These are phyloP conservation scores for Macrotus californicus DNA, from an alignment of 2,113 vertebrate species.

Conservation along the genomic window DNA sequence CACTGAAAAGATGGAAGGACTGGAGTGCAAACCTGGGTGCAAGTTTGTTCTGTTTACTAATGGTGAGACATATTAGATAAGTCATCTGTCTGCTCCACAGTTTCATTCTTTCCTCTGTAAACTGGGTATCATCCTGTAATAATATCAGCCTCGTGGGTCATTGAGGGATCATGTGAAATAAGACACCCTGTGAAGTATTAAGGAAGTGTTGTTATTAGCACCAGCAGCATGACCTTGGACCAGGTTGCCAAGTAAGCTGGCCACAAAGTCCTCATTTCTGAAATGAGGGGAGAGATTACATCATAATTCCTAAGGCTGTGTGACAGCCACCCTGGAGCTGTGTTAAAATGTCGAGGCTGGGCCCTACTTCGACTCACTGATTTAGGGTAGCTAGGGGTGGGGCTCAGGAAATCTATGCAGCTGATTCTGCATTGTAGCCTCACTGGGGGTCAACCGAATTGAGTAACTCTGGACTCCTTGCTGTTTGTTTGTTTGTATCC, in stretches of 20 bases:
- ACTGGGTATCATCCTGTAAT: neutral
- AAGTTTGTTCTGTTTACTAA: neutral
- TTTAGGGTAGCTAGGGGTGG: neutral
- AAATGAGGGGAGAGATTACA: neutral
- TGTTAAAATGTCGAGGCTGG: neutral
- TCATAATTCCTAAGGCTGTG: neutral
- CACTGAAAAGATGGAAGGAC: neutral
- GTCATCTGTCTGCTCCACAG: neutral
- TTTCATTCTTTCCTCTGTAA: neutral
- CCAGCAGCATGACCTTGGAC: neutral
- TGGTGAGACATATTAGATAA: neutral
- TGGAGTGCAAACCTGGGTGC: neutral
- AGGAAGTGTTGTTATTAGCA: neutral
- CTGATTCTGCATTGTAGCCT: neutral
- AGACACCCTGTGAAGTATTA: neutral
- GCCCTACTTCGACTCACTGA: neutral
- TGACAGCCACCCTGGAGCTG: neutral
- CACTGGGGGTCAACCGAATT: neutral
- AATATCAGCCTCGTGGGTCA: neutral
- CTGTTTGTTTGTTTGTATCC: too few relatives aligned
- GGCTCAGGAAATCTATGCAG: neutral
- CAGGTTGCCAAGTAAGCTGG: neutral
- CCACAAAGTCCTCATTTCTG: neutral
- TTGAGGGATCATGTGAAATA: neutral
- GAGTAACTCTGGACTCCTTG: neutral